Conservation (phyloP, 2,113 vertebrate species). For the Strix aluco region DNA sequence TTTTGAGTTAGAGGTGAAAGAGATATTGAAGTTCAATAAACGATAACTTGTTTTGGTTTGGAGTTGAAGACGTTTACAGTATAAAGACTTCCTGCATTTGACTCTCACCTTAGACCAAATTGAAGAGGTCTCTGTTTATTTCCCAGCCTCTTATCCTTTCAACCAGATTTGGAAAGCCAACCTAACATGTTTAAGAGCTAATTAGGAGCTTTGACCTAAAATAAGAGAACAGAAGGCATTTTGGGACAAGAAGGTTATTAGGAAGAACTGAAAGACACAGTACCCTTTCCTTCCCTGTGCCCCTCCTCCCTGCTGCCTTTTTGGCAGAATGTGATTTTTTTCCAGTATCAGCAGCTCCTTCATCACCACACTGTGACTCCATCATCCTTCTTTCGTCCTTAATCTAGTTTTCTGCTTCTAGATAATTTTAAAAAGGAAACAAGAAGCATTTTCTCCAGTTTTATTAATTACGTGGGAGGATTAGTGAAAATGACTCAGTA, state of each 20-base stretch:
- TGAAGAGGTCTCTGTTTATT: background rate
- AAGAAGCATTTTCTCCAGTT: background rate
- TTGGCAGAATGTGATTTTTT: background rate
- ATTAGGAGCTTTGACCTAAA: background rate
- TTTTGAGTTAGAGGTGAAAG: background rate
- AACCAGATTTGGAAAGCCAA: background rate
- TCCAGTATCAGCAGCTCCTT: background rate
- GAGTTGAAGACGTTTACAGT: background rate
- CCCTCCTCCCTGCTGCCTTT: fast-evolving
- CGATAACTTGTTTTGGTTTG: background rate
- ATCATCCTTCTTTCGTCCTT: background rate
- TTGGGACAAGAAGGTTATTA: background rate
- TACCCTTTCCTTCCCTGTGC: background rate
- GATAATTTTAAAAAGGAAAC: background rate
- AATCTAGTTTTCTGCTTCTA: background rate
- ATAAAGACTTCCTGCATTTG: background rate
- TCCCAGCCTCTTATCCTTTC: background rate
- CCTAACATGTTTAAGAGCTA: background rate
- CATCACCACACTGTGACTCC: background rate
- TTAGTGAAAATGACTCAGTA: background rate
- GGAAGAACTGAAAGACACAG: background rate
- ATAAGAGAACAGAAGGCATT: background rate
- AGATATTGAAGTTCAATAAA: background rate
- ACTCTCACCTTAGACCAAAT: background rate
- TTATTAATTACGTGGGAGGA: background rate